These are phyloP conservation scores for Anthoscopus minutus DNA, from an alignment of 2,113 vertebrate genomes.

Conservation along the genomic window DNA sequence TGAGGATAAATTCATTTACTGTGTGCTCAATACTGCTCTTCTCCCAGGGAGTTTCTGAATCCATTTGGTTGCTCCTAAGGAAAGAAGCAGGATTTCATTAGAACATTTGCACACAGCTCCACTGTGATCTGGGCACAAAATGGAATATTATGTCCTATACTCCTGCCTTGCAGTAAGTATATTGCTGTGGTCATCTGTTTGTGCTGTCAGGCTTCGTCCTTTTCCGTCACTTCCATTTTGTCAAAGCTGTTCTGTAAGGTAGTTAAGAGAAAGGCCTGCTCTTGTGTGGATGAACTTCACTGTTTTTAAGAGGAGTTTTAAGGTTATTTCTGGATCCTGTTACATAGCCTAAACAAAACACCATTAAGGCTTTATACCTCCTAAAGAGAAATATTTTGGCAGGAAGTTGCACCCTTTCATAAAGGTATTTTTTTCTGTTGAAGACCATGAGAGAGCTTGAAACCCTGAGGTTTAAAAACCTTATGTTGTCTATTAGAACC, in stretches of 20 bases:
- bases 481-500: neutral
- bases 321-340: neutral
- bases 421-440: neutral
- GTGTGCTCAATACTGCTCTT: neutral
- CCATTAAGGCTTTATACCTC: neutral
- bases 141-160: fast-evolving
- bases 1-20: neutral
- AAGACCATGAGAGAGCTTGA: neutral
- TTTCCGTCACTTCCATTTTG: neutral
- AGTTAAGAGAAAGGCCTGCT: neutral
- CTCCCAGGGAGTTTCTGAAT: neutral
- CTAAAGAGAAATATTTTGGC: neutral
- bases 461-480: neutral
- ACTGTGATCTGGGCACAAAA: neutral
- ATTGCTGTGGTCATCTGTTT: neutral
- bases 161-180: neutral
- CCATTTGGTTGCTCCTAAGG: neutral
- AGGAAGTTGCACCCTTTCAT: neutral
- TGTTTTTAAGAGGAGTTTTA: neutral
- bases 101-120: neutral
- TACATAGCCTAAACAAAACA: neutral
- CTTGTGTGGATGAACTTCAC: neutral
- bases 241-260: neutral
- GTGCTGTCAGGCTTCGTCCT: neutral
- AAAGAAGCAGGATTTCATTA: neutral